Evolutionary conservation across 2,797 vertebrate genomes (phyloP), one percentile per base, ranked within the genome.

Genomic region (Ispidina picta): DNA sequence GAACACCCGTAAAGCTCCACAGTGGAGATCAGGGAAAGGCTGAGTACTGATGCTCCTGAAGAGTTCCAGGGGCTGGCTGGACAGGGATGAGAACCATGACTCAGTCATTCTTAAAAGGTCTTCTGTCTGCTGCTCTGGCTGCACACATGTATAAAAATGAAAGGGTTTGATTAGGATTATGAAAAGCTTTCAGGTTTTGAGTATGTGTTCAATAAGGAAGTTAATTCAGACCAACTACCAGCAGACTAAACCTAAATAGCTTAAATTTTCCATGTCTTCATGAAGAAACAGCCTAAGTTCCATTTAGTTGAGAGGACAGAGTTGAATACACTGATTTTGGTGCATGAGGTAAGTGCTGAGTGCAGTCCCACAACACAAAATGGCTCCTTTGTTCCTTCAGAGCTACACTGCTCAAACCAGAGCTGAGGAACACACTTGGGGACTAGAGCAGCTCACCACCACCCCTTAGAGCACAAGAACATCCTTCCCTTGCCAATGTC

Each of bases 11-110:
- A 99, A 78, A 33, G 99, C 98, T 15, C 97, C 97, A 13, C 98
- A 99, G 89, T 99, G 98, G 18, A 99, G 98, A 81, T 99, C 99
- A 23, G 99, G 98, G 92, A 99, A 99, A 0, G 99, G 99, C 89
- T 99, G 99, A 33, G 97, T 98, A 86, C 98, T 99, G 96, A 99
- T 99, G 96, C 97, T 97, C 46, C 97, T 96, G 85, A 99, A 98
- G 96, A 99, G 98, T 26, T 98, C 98, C 97, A 99, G 81, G 0
- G 99, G 98, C 46, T 99, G 97, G 39, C 97, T 97, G 17, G 98
- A 98, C 76, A 99, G 86, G 82, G 98, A 97, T 4, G 91, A 88
- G 96, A 99, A 99, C 99, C 99, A 99, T 7, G 98, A 98, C 91
- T 99, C 98, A 1, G 98, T 98, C 98, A 99, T 97, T 37, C 98